These are phyloP conservation scores for Pseudomyrmex gracilis DNA, from an alignment of 1,140 invertebrate species.

Conservation along the genomic window DNA sequence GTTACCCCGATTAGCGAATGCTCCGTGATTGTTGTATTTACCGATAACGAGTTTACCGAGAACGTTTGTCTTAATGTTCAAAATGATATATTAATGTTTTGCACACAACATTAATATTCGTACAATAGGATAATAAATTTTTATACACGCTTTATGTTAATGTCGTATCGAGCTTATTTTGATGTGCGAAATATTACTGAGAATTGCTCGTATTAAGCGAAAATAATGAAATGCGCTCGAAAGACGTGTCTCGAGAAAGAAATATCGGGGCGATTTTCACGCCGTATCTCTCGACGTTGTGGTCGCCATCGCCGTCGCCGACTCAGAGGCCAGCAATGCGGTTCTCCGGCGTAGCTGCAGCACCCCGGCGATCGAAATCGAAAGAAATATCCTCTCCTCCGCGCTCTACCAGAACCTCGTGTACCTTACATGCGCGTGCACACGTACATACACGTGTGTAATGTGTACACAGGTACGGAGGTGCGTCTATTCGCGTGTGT, in stretches of 20 bases:
- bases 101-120: too few relatives aligned
- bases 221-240: neutral
- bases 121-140: too few relatives aligned
- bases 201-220: too few relatives aligned
- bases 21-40: neutral
- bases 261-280: neutral
- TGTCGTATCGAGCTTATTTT: too few relatives aligned
- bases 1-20: neutral
- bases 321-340: constrained; percentile 82
- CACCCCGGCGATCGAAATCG: constrained; percentile 81
- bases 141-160: too few relatives aligned
- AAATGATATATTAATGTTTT: neutral
- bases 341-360: constrained; percentile 76
- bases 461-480: neutral
- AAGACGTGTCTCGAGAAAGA: too few relatives aligned
- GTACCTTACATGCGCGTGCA: constrained; percentile 5
- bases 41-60: neutral
- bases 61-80: neutral
- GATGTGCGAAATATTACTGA: neutral
- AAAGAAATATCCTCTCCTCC: constrained; percentile 78
- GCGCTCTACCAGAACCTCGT: neutral
- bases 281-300: constrained; percentile 16
- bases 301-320: constrained; percentile 61
- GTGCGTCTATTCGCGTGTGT: constrained; percentile 13
- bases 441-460: neutral